Evolutionary conservation across 2,113 vertebrate species (phyloP), one percentile per base, ranked within the genome.

Genomic region (Tinamus guttatus): DNA sequence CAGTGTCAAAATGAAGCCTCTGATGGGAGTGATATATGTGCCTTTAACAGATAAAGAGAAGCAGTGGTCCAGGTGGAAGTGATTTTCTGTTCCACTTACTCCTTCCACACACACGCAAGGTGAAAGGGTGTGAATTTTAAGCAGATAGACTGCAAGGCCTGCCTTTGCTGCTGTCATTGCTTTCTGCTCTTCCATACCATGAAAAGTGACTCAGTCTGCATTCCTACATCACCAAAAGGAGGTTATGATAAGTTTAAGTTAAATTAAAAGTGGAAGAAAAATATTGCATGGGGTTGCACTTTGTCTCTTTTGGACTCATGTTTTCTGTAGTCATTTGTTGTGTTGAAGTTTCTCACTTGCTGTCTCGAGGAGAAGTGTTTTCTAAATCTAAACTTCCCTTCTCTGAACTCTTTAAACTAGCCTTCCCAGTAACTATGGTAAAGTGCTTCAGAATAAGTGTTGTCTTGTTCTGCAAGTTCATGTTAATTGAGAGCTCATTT

Each of bases 41-140:
- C 99, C 99, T 99, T 99, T 99, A 99, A 99, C 99, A 99, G 99
- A 99, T 98, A 99, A 98, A 99, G 99, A 99, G 89, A 99, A 99
- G 99, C 99, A 99, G 98, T 99, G 99, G 99, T 99, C 99, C 98
- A 99, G 99, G 99, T 99, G 99, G 99, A 99, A 99, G 99, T 99
- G 99, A 99, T 98, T 99, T 99, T 99, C 98, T 99, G 98, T 99
- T 98, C 98, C 97, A 97, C 98, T 98, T 98, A 98, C 97, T 98
- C 97, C 97, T 98, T 99, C 98, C 98, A 98, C 98, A 98, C 98
- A 98, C 97, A 98, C 81, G 94, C 98, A 99, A 99, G 99, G 99
- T 99, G 99, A 99, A 99, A 98, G 97, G 98, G 98, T 99, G 98
- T 99, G 98, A 98, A 98, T 97, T 97, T 98, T 98, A 98, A 99